These are phyloP conservation scores for Carassius auratus DNA, from an alignment of 2,113 vertebrate species.

Conservation along the genomic window DNA sequence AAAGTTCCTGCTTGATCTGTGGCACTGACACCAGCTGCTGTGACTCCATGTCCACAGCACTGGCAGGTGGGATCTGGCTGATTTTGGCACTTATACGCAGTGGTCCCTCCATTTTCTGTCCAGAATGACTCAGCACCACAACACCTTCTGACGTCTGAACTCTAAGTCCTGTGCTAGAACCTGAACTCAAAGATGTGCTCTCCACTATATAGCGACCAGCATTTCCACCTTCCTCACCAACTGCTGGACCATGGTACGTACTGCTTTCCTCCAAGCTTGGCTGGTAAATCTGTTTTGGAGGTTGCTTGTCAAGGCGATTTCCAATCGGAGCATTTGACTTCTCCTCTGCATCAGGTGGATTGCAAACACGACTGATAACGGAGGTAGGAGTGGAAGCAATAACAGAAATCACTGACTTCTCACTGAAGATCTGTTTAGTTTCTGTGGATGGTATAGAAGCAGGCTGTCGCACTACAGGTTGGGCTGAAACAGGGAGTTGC, in stretches of 20 bases:
- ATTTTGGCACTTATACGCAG: constrained; percentile 96
- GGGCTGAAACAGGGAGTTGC: constrained; percentile 60
- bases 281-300: constrained; percentile 83
- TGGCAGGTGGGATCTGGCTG: constrained; percentile 94
- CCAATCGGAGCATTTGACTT: constrained; percentile 79
- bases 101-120: constrained; percentile 93
- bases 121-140: constrained; percentile 93
- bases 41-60: constrained; percentile 92
- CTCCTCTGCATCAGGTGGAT: constrained; percentile 89
- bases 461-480: constrained; percentile 67
- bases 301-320: constrained; percentile 76
- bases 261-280: constrained; percentile 81
- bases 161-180: constrained; percentile 86
- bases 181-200: constrained; percentile 70
- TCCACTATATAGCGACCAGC: constrained; percentile 82
- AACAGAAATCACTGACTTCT: constrained; percentile 83
- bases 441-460: constrained; percentile 74
- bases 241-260: constrained; percentile 83
- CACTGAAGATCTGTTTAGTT: constrained; percentile 71
- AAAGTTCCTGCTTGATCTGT: constrained; percentile 90
- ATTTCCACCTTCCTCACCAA: constrained; percentile 79
- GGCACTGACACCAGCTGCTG: constrained; percentile 94
- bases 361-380: constrained; percentile 93
- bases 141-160: constrained; percentile 96
- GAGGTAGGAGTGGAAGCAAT: constrained; percentile 93